Conservation (phyloP, 1,140 invertebrate species). For the Drosophila sp. region DNA sequence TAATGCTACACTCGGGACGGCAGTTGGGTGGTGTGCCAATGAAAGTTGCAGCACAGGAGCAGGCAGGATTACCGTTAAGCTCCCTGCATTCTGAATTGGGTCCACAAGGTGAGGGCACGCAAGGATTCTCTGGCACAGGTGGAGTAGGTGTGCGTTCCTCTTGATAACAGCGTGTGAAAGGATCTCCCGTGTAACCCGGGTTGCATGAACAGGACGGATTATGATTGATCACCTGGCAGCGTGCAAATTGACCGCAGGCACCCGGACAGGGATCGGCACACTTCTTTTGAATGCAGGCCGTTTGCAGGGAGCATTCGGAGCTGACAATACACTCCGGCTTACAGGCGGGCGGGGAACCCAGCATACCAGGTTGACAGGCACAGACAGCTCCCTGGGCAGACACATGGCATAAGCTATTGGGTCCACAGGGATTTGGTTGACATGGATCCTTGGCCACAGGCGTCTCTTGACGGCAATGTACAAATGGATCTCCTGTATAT, state of each 20-base stretch:
- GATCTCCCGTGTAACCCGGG: constrained; percentile 86
- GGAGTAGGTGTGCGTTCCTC: constrained; percentile 84
- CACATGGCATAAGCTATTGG: constrained; percentile 91
- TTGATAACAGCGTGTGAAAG: constrained; percentile 86
- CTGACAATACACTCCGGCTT: constrained; percentile 90
- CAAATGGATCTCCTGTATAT: constrained; percentile 92
- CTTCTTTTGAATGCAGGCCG: constrained; percentile 89
- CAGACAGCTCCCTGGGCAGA: constrained; percentile 90
- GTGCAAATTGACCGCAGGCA: constrained; percentile 88
- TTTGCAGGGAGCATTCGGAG: constrained; percentile 88
- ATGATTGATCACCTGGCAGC: constrained; percentile 88
- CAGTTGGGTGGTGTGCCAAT: constrained; percentile 88
- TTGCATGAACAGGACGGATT: constrained; percentile 87
- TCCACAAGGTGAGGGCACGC: constrained; percentile 89
- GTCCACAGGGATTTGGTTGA: constrained; percentile 91
- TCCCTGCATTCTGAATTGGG: constrained; percentile 89
- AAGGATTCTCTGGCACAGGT: constrained; percentile 86
- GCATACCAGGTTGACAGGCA: constrained; percentile 89
- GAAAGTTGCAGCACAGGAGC: constrained; percentile 88
- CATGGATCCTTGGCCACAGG: constrained; percentile 86
- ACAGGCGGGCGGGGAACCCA: constrained; percentile 89
- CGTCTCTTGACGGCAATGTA: constrained; percentile 82
- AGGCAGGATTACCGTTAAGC: constrained; percentile 88
- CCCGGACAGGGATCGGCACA: constrained; percentile 90
- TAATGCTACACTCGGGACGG: constrained; percentile 88